phyloP scores from a whole-genome alignment of 2,888 invertebrate species.

The Noctua fimbriata region DNA sequence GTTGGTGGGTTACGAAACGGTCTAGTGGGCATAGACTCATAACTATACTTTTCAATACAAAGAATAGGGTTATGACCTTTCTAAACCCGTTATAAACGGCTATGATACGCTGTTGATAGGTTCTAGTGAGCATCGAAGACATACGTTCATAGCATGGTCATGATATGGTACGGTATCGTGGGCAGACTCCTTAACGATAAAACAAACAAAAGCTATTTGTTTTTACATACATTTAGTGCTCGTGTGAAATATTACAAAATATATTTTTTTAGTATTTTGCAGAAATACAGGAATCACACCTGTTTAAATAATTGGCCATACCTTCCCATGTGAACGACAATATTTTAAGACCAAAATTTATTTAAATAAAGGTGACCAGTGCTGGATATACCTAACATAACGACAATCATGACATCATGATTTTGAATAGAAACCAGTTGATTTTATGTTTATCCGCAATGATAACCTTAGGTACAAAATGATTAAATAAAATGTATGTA shows the following conservation, averaged over 20 bases:
- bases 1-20: too few relatives aligned
- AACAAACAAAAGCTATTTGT: neutral
- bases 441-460: neutral
- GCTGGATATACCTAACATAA: neutral
- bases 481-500: neutral
- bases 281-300: neutral
- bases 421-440: neutral
- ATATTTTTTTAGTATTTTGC: too few relatives aligned
- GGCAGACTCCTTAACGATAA: neutral
- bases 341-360: neutral
- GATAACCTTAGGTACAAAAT: neutral
- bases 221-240: too few relatives aligned
- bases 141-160: too few relatives aligned
- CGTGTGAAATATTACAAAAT: too few relatives aligned
- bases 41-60: too few relatives aligned
- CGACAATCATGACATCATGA: constrained; percentile 18
- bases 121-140: too few relatives aligned
- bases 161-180: too few relatives aligned
- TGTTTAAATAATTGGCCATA: neutral
- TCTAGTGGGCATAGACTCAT: too few relatives aligned
- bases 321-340: neutral
- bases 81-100: too few relatives aligned
- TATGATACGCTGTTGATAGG: too few relatives aligned
- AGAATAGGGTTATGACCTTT: too few relatives aligned
- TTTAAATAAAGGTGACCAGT: neutral